These are phyloP conservation scores for Diarsia mendica DNA, from an alignment of 2,888 invertebrate genomes.

Conservation along the genomic window DNA sequence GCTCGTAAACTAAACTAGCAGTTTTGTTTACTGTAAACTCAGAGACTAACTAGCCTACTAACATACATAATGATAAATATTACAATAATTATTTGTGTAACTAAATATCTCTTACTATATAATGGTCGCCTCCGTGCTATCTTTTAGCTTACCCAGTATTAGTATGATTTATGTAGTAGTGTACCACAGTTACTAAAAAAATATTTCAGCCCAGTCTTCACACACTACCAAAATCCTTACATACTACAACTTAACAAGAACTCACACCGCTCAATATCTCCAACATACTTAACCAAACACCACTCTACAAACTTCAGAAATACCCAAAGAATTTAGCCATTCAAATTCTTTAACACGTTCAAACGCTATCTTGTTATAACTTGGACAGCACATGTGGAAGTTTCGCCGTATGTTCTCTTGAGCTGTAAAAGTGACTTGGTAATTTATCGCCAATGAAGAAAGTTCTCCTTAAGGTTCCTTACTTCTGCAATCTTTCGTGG, in stretches of 20 bases:
- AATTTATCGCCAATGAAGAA: slow-evolving; percentile 87
- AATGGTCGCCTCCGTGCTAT: no score
- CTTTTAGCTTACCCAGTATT: no score
- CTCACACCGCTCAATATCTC: slow-evolving; percentile 29
- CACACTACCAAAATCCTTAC: slow-evolving; percentile 4
- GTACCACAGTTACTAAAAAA: background rate
- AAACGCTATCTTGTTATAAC: slow-evolving; percentile 68
- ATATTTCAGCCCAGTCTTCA: background rate
- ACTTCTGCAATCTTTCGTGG: slow-evolving; percentile 82
- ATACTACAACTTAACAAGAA: slow-evolving; percentile 7
- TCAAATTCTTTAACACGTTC: slow-evolving; percentile 61
- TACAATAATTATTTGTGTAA: no score
- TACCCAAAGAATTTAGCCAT: slow-evolving; percentile 48
- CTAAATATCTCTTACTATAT: no score
- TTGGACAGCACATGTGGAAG: slow-evolving; percentile 72
- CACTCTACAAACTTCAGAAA: slow-evolving; percentile 24
- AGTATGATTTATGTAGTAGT: no score
- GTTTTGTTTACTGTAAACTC: no score
- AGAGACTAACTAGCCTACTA: no score
- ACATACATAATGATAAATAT: no score
- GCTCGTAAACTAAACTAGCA: no score
- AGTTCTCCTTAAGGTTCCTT: slow-evolving; percentile 79
- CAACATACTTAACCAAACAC: slow-evolving; percentile 39
- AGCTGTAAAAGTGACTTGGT: slow-evolving; percentile 88
- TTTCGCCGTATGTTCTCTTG: slow-evolving; percentile 84